phyloP scores from a whole-genome alignment of 2,888 invertebrate genomes.

The Euspilapteryx auroguttella region DNA sequence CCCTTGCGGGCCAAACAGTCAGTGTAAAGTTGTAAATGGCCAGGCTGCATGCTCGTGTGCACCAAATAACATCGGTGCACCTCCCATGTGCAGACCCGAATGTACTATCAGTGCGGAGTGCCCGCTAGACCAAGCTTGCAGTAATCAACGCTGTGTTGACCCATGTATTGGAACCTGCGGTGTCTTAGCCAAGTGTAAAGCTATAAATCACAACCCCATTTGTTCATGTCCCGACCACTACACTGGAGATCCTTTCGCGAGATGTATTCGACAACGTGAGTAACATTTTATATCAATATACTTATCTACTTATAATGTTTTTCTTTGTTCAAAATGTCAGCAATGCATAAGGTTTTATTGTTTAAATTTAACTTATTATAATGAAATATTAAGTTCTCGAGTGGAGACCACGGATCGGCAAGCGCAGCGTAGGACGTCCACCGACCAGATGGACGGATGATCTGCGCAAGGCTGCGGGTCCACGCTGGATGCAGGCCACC shows the following conservation, averaged over 20 bases:
- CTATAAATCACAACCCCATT: conserved; percentile 75
- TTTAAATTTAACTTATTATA: too few species aligned
- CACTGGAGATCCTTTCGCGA: conserved; percentile 68
- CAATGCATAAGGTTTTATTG: too few species aligned
- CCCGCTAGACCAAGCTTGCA: conserved; percentile 69
- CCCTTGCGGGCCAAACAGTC: conserved; percentile 67
- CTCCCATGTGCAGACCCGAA: conserved; percentile 72
- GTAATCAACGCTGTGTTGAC: conserved; percentile 69
- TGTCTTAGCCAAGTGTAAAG: conserved; percentile 70
- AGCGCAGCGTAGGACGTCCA: too few species aligned
- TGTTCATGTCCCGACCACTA: conserved; percentile 67
- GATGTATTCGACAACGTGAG: conserved; percentile 61
- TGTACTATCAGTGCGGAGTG: conserved; percentile 75
- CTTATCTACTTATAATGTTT: too few species aligned
- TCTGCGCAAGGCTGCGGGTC: too few species aligned
- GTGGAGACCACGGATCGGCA: too few species aligned
- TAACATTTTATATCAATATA: conserved; percentile 11
- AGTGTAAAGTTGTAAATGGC: conserved; percentile 63
- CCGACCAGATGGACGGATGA: too few species aligned
- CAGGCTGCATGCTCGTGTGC: conserved; percentile 72
- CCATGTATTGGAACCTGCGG: conserved; percentile 78
- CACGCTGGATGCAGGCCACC: too few species aligned
- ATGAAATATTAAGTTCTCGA: too few species aligned
- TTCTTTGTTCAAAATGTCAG: too few species aligned
- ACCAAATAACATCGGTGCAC: conserved; percentile 64